Percentiles rank a stretch among this genome's conserved stretches.
Conservation (phyloP, 2,113 vertebrate genomes). For the Martes martes region DNA sequence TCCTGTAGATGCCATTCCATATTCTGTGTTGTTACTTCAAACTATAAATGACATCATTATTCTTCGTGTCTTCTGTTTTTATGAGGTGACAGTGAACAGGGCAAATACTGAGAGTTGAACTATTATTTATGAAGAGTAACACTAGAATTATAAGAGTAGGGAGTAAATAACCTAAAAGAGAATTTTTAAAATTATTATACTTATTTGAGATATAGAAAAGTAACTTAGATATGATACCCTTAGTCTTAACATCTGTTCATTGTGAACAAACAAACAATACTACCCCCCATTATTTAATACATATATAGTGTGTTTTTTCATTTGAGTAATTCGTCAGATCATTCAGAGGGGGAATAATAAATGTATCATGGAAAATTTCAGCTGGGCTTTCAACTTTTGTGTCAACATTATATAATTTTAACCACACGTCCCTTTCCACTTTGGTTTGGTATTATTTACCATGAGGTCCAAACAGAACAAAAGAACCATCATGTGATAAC, state of each 20-base stretch:
- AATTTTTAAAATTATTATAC: not conserved
- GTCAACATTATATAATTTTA: not conserved
- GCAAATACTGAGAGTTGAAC: not conserved
- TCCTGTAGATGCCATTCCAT: not conserved
- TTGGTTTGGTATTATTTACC: not conserved
- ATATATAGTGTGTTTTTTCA: not conserved
- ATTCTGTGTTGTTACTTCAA: not conserved
- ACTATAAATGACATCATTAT: not conserved
- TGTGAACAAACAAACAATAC: not conserved
- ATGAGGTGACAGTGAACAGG: not conserved
- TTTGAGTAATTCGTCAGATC: not conserved
- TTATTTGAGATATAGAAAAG: not conserved
- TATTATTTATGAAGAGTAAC: slow-evolving; percentile 17
- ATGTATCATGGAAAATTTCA: not conserved
- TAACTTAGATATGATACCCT: not conserved
- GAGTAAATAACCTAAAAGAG: not conserved
- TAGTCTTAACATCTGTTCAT: not conserved
- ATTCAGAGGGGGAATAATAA: not conserved
- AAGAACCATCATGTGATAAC: not conserved
- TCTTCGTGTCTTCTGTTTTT: slow-evolving; percentile 30
- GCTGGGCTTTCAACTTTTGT: not conserved
- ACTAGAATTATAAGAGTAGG: slow-evolving; percentile 14
- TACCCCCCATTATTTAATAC: not conserved
- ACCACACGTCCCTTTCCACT: not conserved
- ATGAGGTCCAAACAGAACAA: not conserved